These are phyloP conservation scores for Muntiacus muntjak DNA, from an alignment of 2,113 vertebrate genomes.

Conservation along the genomic window DNA sequence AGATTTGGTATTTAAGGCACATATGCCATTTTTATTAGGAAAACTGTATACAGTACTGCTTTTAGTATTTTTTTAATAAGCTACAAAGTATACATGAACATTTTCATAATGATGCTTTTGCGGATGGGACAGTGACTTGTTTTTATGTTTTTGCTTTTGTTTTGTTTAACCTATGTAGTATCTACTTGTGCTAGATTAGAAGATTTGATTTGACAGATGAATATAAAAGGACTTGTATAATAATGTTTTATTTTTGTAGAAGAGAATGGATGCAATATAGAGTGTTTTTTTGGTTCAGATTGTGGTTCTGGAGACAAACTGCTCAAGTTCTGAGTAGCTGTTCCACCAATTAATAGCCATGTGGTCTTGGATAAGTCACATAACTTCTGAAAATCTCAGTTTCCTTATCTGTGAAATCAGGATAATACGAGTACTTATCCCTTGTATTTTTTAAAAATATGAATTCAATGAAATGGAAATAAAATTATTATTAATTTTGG, in stretches of 20 bases:
- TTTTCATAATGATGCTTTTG: not conserved
- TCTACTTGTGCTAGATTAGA: not conserved
- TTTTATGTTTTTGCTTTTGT: not conserved
- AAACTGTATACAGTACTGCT: not conserved
- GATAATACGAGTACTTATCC: not conserved
- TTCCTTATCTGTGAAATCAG: not conserved
- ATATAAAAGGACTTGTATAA: not conserved
- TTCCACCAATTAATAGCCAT: not conserved
- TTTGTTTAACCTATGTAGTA: not conserved
- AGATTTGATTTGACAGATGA: conserved; percentile 8
- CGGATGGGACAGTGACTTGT: too few species aligned
- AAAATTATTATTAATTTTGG: conserved; percentile 1
- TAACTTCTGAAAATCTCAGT: not conserved
- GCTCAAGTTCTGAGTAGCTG: not conserved
- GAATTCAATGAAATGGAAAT: not conserved
- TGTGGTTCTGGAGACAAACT: not conserved
- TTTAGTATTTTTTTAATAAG: not conserved
- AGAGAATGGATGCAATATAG: not conserved
- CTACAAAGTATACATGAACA: not conserved
- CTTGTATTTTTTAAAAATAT: not conserved
- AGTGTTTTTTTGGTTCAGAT: not conserved
- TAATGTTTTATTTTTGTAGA: conserved; percentile 27
- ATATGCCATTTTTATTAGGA: not conserved
- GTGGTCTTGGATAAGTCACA: not conserved
- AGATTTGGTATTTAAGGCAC: not conserved